Conservation (phyloP, 1,140 invertebrate genomes). For the Trichomalopsis sarcophagae region DNA sequence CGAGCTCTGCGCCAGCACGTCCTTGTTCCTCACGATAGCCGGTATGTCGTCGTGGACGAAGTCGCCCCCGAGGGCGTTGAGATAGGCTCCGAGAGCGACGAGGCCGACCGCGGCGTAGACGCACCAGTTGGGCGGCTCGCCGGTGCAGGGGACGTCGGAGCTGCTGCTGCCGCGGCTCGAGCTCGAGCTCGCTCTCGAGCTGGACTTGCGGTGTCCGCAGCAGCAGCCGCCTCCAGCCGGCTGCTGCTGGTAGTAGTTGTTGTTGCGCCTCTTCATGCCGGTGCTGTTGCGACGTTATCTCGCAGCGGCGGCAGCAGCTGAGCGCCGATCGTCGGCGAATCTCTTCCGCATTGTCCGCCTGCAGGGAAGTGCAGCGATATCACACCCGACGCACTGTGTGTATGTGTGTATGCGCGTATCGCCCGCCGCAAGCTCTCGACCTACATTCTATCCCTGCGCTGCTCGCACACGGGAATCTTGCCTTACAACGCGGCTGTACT, state of each 20-base stretch:
- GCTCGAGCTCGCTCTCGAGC: constrained; percentile 45
- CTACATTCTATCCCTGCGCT: constrained; percentile 36
- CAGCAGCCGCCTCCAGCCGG: constrained; percentile 52
- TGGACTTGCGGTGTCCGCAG: constrained; percentile 53
- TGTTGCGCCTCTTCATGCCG: constrained; percentile 18
- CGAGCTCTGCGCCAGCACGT: constrained; percentile 83
- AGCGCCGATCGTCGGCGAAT: background rate
- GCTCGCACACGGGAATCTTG: background rate
- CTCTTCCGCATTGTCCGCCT: background rate
- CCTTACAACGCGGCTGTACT: background rate
- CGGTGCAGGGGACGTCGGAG: constrained; percentile 34
- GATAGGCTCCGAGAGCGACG: constrained; percentile 83
- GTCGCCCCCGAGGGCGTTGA: constrained; percentile 87
- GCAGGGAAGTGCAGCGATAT: background rate
- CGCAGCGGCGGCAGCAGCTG: background rate
- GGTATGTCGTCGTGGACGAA: constrained; percentile 95
- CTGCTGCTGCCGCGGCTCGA: constrained; percentile 43
- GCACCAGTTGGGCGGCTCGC: constrained; percentile 66
- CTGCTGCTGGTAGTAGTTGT: constrained; percentile 15
- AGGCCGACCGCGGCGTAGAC: constrained; percentile 80
- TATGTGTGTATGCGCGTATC: background rate
- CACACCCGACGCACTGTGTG: background rate
- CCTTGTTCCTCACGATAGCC: constrained; percentile 89
- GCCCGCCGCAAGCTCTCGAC: background rate
- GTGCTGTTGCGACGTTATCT: background rate